Evolutionary conservation across 2,888 invertebrate genomes (phyloP).

Genomic region (Stenichneumon culpator): DNA sequence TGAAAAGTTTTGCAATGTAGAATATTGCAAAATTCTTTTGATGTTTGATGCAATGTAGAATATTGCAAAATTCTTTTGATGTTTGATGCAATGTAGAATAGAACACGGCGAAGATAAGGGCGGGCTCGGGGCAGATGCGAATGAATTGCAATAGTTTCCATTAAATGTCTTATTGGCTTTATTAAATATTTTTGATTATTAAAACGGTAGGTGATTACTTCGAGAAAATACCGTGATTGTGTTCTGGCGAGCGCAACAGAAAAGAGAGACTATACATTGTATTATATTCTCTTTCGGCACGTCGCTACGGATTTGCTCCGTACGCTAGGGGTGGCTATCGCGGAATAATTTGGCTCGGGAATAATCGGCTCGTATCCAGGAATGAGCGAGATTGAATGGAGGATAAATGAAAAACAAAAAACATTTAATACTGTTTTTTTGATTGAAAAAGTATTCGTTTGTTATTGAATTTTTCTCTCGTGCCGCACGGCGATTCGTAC

Average conservation of each 20-base stretch:
- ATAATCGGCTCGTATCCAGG: too few relatives aligned
- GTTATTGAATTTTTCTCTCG: too few relatives aligned
- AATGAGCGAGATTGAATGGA: too few relatives aligned
- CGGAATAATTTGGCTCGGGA: too few relatives aligned
- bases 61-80: too few relatives aligned
- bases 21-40: too few relatives aligned
- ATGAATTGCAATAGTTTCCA: constrained; percentile 14
- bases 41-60: constrained; percentile 35
- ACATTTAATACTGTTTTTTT: too few relatives aligned
- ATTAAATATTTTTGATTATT: background rate
- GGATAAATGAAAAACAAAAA: too few relatives aligned
- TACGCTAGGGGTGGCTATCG: too few relatives aligned
- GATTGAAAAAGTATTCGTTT: too few relatives aligned
- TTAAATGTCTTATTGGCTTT: constrained; percentile 4
- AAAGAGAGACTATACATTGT: background rate
- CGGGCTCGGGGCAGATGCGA: background rate
- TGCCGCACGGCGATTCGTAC: too few relatives aligned
- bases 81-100: constrained; percentile 27
- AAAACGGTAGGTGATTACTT: background rate
- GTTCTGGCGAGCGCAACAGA: background rate
- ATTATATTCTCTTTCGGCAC: background rate
- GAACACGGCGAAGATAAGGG: background rate
- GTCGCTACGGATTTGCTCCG: too few relatives aligned
- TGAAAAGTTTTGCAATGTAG: constrained; percentile 58
- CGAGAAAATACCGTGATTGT: background rate